A percentile compares a stretch with the other conserved stretches of the same genome.
phyloP scores from a whole-genome alignment of 1,140 invertebrate species.

The Daktulosphaira vitifoliae region DNA sequence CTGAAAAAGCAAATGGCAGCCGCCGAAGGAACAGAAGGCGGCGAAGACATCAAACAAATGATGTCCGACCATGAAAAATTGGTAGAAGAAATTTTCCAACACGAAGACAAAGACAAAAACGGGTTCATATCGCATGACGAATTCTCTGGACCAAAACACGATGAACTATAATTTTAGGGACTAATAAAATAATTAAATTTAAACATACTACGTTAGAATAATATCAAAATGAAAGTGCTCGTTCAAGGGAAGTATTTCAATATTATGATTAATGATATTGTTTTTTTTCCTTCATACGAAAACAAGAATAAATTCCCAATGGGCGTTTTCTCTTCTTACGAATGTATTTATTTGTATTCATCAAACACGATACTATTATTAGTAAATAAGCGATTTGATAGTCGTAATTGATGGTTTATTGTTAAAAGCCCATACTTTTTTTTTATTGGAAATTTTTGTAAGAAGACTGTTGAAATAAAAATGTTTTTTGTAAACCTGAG shows the following conservation, averaged over 20 bases:
- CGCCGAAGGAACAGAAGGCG: slow-evolving; percentile 47
- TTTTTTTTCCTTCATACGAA: too few species aligned
- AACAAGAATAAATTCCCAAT: too few species aligned
- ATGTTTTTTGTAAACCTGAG: slow-evolving; percentile 26
- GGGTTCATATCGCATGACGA: slow-evolving; percentile 92
- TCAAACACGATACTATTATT: too few species aligned
- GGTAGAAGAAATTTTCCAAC: slow-evolving; percentile 92
- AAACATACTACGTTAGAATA: too few species aligned
- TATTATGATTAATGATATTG: too few species aligned
- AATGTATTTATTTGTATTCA: too few species aligned
- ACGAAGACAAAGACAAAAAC: slow-evolving; percentile 92
- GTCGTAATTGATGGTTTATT: slow-evolving; percentile 3
- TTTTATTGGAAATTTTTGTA: slow-evolving; percentile 29
- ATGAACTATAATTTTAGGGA: slow-evolving; percentile 76
- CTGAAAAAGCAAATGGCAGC: slow-evolving; percentile 82
- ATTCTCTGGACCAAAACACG: slow-evolving; percentile 93
- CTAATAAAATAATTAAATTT: too few species aligned
- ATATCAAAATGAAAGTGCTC: too few species aligned
- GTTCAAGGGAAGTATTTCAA: too few species aligned
- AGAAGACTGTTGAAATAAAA: slow-evolving; percentile 31
- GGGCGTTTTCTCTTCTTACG: too few species aligned
- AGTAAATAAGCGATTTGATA: background rate
- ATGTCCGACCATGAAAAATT: slow-evolving; percentile 83
- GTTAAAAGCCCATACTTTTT: background rate
- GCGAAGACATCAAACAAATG: slow-evolving; percentile 74